These are phyloP conservation scores for Drosophila asahinai DNA, from an alignment of 1,140 invertebrate species.

Conservation along the genomic window DNA sequence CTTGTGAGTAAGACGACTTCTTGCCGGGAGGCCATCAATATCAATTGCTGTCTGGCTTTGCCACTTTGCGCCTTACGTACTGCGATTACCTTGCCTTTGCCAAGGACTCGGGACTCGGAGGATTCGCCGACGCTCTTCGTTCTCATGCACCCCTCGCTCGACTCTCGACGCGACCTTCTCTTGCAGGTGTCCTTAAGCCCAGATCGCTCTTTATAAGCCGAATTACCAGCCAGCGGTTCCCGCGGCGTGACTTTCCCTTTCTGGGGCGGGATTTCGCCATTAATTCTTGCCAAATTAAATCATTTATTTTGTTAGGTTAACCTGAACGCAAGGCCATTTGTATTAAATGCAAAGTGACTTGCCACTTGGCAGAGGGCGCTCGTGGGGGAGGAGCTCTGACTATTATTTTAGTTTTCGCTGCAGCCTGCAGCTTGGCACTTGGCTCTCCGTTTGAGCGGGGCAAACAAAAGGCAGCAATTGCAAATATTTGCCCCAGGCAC, in stretches of 20 bases:
- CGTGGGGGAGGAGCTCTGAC: conserved; percentile 1
- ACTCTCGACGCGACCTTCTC: conserved; percentile 1
- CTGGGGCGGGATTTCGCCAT: conserved; percentile 26
- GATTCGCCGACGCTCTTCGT: conserved; percentile 12
- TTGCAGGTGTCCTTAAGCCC: conserved; percentile 50
- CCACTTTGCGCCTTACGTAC: conserved; percentile 29
- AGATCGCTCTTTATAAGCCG: conserved; percentile 63
- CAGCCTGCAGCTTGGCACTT: conserved; percentile 16
- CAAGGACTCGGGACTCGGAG: conserved; percentile 22
- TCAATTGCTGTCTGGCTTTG: conserved; percentile 62
- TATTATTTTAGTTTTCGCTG: conserved; percentile 25
- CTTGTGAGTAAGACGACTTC: conserved; percentile 42
- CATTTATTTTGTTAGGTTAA: conserved; percentile 60
- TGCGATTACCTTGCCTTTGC: conserved; percentile 24
- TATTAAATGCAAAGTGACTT: conserved; percentile 30
- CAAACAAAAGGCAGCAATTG: conserved; percentile 44
- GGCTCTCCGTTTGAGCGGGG: conserved; percentile 8
- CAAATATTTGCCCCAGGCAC: conserved; percentile 61
- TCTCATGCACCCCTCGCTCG: background rate
- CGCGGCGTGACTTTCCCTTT: conserved; percentile 49
- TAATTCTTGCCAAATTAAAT: conserved; percentile 72
- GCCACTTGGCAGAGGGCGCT: conserved; percentile 5
- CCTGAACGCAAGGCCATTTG: conserved; percentile 24
- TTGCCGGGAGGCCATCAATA: conserved; percentile 67
- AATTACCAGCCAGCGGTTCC: conserved; percentile 58